phyloP scores from a whole-genome alignment of 2,888 invertebrate genomes.

The Agonum fuliginosum region DNA sequence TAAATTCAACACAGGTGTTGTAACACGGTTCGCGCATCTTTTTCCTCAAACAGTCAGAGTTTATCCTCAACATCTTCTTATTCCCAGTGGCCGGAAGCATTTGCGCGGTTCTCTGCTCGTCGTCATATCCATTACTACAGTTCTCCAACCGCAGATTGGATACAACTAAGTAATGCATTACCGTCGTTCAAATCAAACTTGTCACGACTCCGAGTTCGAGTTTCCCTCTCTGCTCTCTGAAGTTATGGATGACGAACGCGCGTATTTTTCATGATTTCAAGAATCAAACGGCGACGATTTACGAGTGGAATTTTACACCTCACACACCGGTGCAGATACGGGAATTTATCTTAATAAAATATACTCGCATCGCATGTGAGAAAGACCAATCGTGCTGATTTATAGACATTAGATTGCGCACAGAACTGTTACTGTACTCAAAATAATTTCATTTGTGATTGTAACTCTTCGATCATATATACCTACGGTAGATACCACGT shows the following conservation, averaged over 20 bases:
- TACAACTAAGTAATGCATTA: slow-evolving; percentile 57
- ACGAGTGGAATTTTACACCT: slow-evolving; percentile 13
- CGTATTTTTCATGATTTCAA: slow-evolving; percentile 31
- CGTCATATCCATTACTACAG: slow-evolving; percentile 44
- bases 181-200: slow-evolving; percentile 53
- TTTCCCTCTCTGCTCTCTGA: neutral
- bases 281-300: slow-evolving; percentile 23
- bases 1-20: too few species aligned
- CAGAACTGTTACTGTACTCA: too few species aligned
- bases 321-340: neutral
- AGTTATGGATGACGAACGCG: slow-evolving; percentile 38
- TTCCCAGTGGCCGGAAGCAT: slow-evolving; percentile 32
- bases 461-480: too few species aligned
- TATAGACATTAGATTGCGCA: too few species aligned
- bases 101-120: neutral
- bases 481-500: too few species aligned
- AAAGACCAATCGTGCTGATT: too few species aligned
- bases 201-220: slow-evolving; percentile 20
- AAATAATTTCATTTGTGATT: too few species aligned
- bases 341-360: slow-evolving; percentile 29
- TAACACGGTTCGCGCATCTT: too few species aligned
- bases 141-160: slow-evolving; percentile 46
- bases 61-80: slow-evolving; percentile 32
- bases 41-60: too few species aligned
- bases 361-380: neutral